Percentiles rank a stretch among this genome's conserved stretches.
phyloP scores from a whole-genome alignment of 35 echinoderm and acorn worm species.

The Ptychodera flava region DNA sequence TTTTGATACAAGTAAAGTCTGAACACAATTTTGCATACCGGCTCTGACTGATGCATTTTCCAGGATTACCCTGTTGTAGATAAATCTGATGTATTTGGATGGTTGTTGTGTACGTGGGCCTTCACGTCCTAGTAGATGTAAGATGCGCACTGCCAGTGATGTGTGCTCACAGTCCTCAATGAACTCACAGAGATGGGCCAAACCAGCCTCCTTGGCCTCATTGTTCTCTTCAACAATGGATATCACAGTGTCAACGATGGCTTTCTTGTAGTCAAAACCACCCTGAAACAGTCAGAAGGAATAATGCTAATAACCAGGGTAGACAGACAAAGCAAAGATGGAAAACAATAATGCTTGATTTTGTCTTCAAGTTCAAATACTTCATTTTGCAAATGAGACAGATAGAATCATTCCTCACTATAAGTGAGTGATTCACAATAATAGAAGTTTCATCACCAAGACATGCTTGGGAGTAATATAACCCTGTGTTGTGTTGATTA shows the following conservation, averaged over 20 bases:
- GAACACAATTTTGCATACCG: slow-evolving; percentile 44
- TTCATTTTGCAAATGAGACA: no score
- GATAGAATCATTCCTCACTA: no score
- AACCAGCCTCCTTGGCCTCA: slow-evolving; percentile 89
- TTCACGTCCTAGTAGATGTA: slow-evolving; percentile 90
- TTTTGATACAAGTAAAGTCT: no score
- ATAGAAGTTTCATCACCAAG: no score
- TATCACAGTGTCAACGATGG: slow-evolving; percentile 92
- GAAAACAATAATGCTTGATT: no score
- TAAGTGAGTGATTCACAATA: no score
- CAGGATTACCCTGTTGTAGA: slow-evolving; percentile 96
- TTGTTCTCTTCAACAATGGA: slow-evolving; percentile 93
- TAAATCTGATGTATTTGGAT: slow-evolving; percentile 96
- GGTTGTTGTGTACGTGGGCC: slow-evolving; percentile 88
- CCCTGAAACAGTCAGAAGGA: slow-evolving; percentile 30
- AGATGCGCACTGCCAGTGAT: slow-evolving; percentile 81
- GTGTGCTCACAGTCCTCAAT: slow-evolving; percentile 99
- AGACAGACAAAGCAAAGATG: no score
- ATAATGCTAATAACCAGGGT: no score
- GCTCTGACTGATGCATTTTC: slow-evolving; percentile 96
- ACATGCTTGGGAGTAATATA: no score
- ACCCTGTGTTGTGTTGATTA: no score
- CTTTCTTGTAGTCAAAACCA: slow-evolving; percentile 95
- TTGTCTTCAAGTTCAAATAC: no score
- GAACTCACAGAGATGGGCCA: slow-evolving; percentile 96